Percentiles rank a stretch among this genome's conserved stretches.
phyloP scores from a whole-genome alignment of 1,140 invertebrate species.

The Zaprionus taronus region DNA sequence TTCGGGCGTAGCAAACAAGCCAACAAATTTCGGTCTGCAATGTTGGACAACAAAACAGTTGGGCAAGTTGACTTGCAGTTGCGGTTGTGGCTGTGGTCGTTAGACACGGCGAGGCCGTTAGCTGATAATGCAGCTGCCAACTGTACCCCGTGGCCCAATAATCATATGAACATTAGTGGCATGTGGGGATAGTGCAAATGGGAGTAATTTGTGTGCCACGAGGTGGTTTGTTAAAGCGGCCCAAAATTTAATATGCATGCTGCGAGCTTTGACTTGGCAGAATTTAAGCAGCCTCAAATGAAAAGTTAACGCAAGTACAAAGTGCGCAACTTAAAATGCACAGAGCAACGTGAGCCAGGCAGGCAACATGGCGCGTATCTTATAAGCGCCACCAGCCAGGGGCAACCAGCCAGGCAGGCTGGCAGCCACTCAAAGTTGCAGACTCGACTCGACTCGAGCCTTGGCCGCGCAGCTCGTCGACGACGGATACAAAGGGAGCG shows the following conservation, averaged over 20 bases:
- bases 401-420: background rate
- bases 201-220: background rate
- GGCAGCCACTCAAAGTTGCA: slow-evolving; percentile 59
- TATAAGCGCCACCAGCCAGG: background rate
- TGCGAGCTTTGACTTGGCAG: slow-evolving; percentile 31
- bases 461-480: slow-evolving; percentile 26
- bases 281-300: slow-evolving; percentile 59
- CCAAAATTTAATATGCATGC: slow-evolving; percentile 59
- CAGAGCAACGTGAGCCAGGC: slow-evolving; percentile 36
- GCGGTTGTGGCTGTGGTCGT: background rate
- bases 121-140: slow-evolving; percentile 27
- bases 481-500: slow-evolving; percentile 37
- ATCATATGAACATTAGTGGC: slow-evolving; percentile 26
- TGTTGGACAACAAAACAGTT: slow-evolving; percentile 13
- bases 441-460: slow-evolving; percentile 7
- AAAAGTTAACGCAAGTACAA: slow-evolving; percentile 28
- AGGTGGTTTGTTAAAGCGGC: background rate
- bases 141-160: slow-evolving; percentile 22
- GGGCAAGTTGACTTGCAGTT: slow-evolving; percentile 9
- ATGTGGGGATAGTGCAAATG: background rate
- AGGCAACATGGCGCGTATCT: background rate
- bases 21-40: background rate
- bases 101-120: background rate
- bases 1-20: background rate
- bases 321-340: slow-evolving; percentile 58